Evolutionary conservation across 2,113 vertebrate genomes (phyloP).

Genomic region (Anthoscopus minutus): DNA sequence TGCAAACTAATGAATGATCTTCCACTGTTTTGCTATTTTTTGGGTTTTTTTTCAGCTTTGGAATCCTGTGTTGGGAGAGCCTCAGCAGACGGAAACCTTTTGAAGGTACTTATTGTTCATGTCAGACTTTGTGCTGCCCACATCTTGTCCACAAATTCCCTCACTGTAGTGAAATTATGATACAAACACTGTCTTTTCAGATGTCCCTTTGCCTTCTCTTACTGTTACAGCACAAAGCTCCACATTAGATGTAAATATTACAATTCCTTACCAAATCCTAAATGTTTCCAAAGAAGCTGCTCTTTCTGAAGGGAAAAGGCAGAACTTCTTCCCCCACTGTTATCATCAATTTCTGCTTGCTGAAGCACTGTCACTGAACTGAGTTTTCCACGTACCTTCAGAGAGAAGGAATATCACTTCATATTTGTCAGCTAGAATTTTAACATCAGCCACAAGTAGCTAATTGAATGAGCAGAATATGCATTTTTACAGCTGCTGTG

Average conservation of each 20-base stretch:
- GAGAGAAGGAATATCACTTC: background rate
- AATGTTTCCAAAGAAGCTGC: background rate
- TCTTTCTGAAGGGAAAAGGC: background rate
- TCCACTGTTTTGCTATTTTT: background rate
- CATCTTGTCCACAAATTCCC: background rate
- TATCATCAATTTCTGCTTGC: background rate
- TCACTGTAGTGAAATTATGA: background rate
- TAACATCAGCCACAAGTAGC: background rate
- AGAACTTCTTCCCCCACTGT: background rate
- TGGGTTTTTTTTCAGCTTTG: constrained; percentile 26
- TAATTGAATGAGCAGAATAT: background rate
- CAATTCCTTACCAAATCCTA: background rate
- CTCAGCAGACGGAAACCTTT: constrained; percentile 55
- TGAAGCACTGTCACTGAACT: background rate
- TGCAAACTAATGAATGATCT: background rate
- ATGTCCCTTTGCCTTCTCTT: background rate
- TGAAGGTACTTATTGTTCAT: constrained; percentile 35
- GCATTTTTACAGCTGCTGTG: background rate
- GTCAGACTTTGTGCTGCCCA: background rate
- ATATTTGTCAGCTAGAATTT: background rate
- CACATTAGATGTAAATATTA: background rate
- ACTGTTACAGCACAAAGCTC: background rate
- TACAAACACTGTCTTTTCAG: background rate
- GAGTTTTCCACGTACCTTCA: background rate
- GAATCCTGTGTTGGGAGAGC: constrained; percentile 58